A percentile compares a stretch with the other conserved stretches of the same genome.
Conservation (phyloP, 2,113 vertebrate species). For the Oxyura jamaicensis region DNA sequence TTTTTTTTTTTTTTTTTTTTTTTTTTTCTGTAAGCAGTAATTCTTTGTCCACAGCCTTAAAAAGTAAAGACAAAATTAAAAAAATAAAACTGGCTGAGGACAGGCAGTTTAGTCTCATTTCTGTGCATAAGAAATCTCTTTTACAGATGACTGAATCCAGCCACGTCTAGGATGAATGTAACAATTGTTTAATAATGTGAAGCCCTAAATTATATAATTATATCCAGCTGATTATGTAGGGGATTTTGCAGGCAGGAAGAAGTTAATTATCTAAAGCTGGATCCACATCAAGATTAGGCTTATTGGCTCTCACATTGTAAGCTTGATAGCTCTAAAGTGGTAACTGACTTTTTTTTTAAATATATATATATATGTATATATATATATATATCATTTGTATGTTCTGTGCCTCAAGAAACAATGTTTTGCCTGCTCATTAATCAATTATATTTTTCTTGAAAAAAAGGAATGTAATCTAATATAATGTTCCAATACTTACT, state of each 20-base stretch:
- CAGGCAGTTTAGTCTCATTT: neutral
- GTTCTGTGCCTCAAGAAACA: neutral
- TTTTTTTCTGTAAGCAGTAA: conserved; percentile 1
- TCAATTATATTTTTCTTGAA: neutral
- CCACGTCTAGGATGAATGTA: neutral
- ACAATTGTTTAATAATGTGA: conserved; percentile 6
- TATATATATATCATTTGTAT: neutral
- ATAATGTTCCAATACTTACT: neutral
- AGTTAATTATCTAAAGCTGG: conserved; percentile 15
- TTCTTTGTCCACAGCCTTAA: neutral
- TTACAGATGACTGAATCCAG: neutral
- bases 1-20: neutral
- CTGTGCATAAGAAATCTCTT: neutral
- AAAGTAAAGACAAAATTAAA: neutral
- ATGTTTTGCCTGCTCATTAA: neutral
- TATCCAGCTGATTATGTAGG: neutral
- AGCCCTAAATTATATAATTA: conserved; percentile 7
- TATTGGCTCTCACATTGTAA: neutral
- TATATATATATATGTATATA: too few species aligned
- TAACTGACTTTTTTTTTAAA: neutral
- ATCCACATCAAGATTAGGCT: neutral
- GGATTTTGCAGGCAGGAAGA: conserved; percentile 25
- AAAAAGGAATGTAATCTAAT: neutral
- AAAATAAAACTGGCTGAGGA: neutral
- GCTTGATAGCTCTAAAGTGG: neutral